Evolutionary conservation across 2,113 vertebrate genomes (phyloP).

Genomic region (Sander lucioperca): DNA sequence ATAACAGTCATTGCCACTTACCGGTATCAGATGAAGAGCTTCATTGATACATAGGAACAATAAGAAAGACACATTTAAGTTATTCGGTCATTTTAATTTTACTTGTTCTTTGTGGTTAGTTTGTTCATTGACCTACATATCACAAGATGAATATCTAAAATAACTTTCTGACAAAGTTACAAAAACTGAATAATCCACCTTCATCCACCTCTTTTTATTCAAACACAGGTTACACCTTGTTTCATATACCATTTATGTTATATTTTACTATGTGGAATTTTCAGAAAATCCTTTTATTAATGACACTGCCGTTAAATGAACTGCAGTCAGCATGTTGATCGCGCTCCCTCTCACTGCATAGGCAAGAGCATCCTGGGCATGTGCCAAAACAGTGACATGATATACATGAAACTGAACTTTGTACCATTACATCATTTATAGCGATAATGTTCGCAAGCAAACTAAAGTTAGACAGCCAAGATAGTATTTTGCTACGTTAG

Average conservation of each 20-base stretch:
- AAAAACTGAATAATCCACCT: background rate
- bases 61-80: background rate
- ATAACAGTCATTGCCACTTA: conserved; percentile 38
- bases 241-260: background rate
- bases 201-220: background rate
- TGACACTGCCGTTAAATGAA: too few relatives aligned
- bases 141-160: background rate
- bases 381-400: too few relatives aligned
- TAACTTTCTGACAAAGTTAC: background rate
- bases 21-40: conserved; percentile 20
- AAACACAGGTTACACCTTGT: background rate
- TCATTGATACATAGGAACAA: conserved; percentile 14
- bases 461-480: too few relatives aligned
- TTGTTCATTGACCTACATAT: background rate
- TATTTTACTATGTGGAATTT: too few relatives aligned
- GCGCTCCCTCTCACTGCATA: too few relatives aligned
- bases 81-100: background rate
- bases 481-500: too few relatives aligned
- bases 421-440: too few relatives aligned
- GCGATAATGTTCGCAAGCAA: too few relatives aligned
- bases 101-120: background rate
- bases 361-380: too few relatives aligned
- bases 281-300: too few relatives aligned
- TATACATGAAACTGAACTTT: too few relatives aligned
- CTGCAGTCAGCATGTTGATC: too few relatives aligned